Conservation (phyloP, 2,888 invertebrate genomes). For the Drosophila demipolita region DNA sequence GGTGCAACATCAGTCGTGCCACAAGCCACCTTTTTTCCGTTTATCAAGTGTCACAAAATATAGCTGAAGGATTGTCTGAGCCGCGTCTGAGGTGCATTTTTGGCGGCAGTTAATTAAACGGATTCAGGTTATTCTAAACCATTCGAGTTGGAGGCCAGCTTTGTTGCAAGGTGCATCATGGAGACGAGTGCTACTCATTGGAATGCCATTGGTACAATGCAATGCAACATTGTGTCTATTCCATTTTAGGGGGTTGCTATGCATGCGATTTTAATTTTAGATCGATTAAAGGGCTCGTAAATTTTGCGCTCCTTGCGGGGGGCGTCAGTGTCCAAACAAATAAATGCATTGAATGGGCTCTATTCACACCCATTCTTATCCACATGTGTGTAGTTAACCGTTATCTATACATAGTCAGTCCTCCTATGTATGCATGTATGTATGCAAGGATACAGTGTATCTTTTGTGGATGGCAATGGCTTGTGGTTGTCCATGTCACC, state of each 20-base stretch:
- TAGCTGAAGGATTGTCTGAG: not conserved
- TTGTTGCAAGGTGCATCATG: no score
- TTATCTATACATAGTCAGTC: conserved; percentile 9
- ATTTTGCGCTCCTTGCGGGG: conserved; percentile 55
- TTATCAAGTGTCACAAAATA: not conserved
- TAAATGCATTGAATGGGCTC: conserved; percentile 61
- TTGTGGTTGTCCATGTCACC: conserved; percentile 76
- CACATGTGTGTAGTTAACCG: conserved; percentile 28
- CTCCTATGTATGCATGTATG: not conserved
- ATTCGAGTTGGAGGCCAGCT: not conserved
- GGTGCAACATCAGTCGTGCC: not conserved
- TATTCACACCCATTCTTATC: conserved; percentile 10
- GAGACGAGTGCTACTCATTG: conserved; percentile 8
- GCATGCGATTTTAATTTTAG: conserved; percentile 72
- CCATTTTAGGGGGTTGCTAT: conserved; percentile 58
- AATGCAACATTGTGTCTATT: conserved; percentile 27
- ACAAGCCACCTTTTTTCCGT: not conserved
- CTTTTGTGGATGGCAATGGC: conserved; percentile 44
- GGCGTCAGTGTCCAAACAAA: conserved; percentile 75
- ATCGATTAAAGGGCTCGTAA: conserved; percentile 78
- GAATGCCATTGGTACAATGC: conserved; percentile 25
- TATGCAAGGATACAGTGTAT: conserved; percentile 40
- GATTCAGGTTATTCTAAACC: not conserved
- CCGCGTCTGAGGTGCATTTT: not conserved
- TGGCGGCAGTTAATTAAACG: not conserved